Base-by-base conservation (phyloP, 2,797 vertebrate species). In the Syngnathus rostellatus region DNA sequence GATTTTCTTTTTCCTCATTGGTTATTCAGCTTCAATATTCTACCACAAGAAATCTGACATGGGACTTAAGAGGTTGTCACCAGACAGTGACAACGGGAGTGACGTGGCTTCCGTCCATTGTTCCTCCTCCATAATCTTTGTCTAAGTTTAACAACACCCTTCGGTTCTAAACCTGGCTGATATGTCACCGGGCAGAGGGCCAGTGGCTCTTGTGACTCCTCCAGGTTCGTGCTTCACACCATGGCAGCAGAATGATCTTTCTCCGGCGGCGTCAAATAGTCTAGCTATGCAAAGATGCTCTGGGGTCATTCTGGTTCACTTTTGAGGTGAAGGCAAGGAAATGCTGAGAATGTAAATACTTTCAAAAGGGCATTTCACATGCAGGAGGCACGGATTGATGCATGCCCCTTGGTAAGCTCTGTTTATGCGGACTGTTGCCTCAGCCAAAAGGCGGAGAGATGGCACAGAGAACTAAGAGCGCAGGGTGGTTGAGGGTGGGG, bases 181-280 rank as follows among this genome's bases (percentile, higher is more conserved):
- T 78, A 71, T 82, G 80, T 78, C 70, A 67, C 69, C 63, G 65
- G 74, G 75, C 70, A 77, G 46, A 69, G 73, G 77, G 76, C 77
- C 79, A 75, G 41, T 68, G 77, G 70, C 65, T 71, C 46, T 50
- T 17, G 48, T 73, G 75, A 77, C 78, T 65, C 67, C 68, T 71
- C 50, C 11, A 62, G 70, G 67, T 67, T 72, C n/a, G n/a, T 2
- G 39, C 66, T 63, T 62, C 41, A 73, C 55, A 41, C 61, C 45
- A 19, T 43, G 37, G 54, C 69, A 65, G 60, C 37, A 75, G 73
- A 79, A 71, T 74, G 73, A 64, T 55, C 72, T 68, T 69, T 77
- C 62, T 72, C 63, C 60, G 82, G 76, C 83, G 75, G 76, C 83
- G 75, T 78, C 77, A 40, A 70, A 58, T 37, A 62, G 79, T 83